Conservation (phyloP, 2,113 vertebrate genomes). For the Aplodontia rufa region DNA sequence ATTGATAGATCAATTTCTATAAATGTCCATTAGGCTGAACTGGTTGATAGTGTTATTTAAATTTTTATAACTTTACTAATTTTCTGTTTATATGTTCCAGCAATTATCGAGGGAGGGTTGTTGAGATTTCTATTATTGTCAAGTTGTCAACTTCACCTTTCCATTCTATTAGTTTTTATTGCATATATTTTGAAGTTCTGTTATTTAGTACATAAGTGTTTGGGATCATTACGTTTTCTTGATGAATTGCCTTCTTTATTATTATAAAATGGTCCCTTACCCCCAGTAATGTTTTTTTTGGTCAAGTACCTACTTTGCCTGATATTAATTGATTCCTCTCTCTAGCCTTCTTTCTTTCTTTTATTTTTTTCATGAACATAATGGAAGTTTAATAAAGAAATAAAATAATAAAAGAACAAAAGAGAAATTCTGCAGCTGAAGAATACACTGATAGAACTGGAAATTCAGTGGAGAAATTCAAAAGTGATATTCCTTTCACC, state of each 20-base stretch:
- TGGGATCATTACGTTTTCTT: not conserved
- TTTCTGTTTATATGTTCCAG: not conserved
- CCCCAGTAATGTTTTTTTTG: not conserved
- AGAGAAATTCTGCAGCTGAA: no score
- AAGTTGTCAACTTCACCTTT: not conserved
- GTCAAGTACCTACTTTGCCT: not conserved
- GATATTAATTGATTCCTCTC: not conserved
- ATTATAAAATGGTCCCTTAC: not conserved
- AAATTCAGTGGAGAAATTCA: no score
- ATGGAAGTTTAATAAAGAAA: no score
- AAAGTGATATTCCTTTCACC: no score
- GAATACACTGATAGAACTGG: no score
- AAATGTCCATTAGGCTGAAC: not conserved
- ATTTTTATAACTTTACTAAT: not conserved
- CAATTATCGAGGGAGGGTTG: not conserved
- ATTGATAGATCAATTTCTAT: not conserved
- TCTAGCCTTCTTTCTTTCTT: not conserved
- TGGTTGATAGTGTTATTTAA: not conserved
- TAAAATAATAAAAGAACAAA: no score
- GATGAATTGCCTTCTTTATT: not conserved
- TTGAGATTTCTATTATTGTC: not conserved
- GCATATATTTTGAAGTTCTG: not conserved
- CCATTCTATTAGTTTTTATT: not conserved
- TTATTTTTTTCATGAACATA: accelerated
- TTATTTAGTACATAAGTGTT: not conserved